Base-by-base conservation (phyloP, 1,140 invertebrate genomes). In the Armadillidium nasatum region DNA sequence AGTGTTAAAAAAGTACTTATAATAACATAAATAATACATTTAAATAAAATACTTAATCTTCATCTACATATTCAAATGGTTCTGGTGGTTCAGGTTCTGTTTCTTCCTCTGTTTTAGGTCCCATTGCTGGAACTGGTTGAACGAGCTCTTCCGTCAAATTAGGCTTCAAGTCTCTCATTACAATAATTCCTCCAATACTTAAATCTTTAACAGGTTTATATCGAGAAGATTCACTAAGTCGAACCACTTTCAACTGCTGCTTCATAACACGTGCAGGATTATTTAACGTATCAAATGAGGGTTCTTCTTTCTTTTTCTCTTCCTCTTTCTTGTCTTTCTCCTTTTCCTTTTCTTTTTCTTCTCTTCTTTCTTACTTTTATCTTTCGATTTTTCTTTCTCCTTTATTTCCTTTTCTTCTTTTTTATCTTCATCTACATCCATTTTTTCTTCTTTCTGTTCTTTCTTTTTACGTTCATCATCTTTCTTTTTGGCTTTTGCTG, bases 41-140 rank as follows among this genome's bases (percentile, higher is more conserved):
- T 43, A 43, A 72, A 11, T 15, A 73, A 33, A 73, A 10, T 67
- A 50, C 44, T 71, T 75, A 80, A 43, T 80, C 76, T 60, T 80
- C 79, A 11, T 96, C 94, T 79, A 89, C 90, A 85, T 94, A 98
- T 87, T 97, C 95, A 85, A 98, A 98, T 80, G 96, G 94, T 86
- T 97, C 95, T 82, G 96, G 96, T 60, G 95, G 94, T 84, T 97
- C 94, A 3, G 96, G 94, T 86, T 98, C 96, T 82, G 96, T 95
- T 82, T 97, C 90, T 85, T 96, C 96, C 0, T 80, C 73, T 46
- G 77, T 72, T 46, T 78, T 74, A n/a, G 76, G 77, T 15, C 78
- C 81, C 43, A 80, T 66, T 15, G 81, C 89, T 50, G 92, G 92
- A 11, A 98, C 94, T 13, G 95, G 93, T 85, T 98, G 96, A 2